Conservation (phyloP, 1,140 invertebrate species). For the Drosophila ambigua region DNA sequence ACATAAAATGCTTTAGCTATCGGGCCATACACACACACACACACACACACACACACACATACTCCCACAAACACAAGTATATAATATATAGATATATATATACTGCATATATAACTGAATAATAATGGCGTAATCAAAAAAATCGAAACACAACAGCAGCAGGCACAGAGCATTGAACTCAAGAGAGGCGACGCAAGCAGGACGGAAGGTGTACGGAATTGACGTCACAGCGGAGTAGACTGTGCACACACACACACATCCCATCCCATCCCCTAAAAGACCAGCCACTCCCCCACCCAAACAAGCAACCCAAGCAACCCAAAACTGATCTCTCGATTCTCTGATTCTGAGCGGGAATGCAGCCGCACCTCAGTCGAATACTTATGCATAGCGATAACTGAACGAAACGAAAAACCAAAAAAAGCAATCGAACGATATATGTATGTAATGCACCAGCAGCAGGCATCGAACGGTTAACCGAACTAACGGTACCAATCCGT, state of each 20-base stretch:
- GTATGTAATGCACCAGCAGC: slow-evolving; percentile 29
- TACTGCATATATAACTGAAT: slow-evolving; percentile 54
- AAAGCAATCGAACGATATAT: neutral
- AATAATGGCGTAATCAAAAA: slow-evolving; percentile 70
- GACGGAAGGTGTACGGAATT: slow-evolving; percentile 1
- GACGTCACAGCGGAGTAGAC: neutral
- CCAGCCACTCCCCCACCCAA: no score
- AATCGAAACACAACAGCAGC: slow-evolving; percentile 4
- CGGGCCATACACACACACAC: slow-evolving; percentile 31
- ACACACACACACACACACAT: slow-evolving; percentile 10
- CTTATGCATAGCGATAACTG: slow-evolving; percentile 40
- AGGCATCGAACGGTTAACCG: slow-evolving; percentile 54
- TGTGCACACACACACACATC: slow-evolving; percentile 12
- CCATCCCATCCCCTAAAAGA: no score
- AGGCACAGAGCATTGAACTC: neutral
- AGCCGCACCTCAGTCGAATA: slow-evolving; percentile 47
- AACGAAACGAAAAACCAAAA: slow-evolving; percentile 26
- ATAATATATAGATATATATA: slow-evolving; percentile 14
- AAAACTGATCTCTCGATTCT: slow-evolving; percentile 49
- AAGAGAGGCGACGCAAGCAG: neutral
- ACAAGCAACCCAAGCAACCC: slow-evolving; percentile 12
- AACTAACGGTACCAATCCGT: slow-evolving; percentile 47
- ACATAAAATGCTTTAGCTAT: slow-evolving; percentile 37
- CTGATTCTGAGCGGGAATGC: slow-evolving; percentile 1
- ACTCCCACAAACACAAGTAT: slow-evolving; percentile 1